These are phyloP conservation scores for Paedocypris sp. DNA, from an alignment of 2,113 vertebrate genomes.

Conservation along the genomic window DNA sequence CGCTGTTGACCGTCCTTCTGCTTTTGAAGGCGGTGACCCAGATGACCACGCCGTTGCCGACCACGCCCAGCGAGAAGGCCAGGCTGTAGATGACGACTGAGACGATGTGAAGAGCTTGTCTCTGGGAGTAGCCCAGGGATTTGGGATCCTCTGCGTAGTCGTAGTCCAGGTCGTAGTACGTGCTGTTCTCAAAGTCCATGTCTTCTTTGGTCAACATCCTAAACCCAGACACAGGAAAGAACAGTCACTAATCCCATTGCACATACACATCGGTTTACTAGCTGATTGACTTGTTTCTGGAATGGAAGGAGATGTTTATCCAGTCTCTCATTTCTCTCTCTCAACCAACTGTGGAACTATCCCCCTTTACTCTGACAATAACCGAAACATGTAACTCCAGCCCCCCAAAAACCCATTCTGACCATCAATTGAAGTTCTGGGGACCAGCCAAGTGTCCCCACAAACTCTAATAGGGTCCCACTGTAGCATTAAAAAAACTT, in stretches of 20 bases:
- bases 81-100: conserved; percentile 76
- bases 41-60: conserved; percentile 83
- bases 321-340: too few relatives aligned
- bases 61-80: conserved; percentile 76
- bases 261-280: neutral
- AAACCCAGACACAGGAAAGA: neutral
- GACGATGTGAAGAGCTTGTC: conserved; percentile 61
- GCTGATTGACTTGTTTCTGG: neutral
- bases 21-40: conserved; percentile 85
- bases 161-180: conserved; percentile 51
- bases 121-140: conserved; percentile 45
- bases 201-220: conserved; percentile 17
- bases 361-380: too few relatives aligned
- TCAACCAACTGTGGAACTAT: too few relatives aligned
- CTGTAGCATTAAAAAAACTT: too few relatives aligned
- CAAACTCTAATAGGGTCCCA: too few relatives aligned
- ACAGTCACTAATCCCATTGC: neutral
- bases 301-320: neutral
- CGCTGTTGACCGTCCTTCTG: conserved; percentile 76
- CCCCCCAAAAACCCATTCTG: too few relatives aligned
- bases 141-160: conserved; percentile 44
- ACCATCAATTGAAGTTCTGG: too few relatives aligned
- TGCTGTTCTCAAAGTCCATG: conserved; percentile 49
- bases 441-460: too few relatives aligned
- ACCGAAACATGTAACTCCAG: too few relatives aligned